Percentiles rank a stretch among this genome's conserved stretches.
Conservation (phyloP, 23 tunicate species). For the Diplosoma virens region DNA sequence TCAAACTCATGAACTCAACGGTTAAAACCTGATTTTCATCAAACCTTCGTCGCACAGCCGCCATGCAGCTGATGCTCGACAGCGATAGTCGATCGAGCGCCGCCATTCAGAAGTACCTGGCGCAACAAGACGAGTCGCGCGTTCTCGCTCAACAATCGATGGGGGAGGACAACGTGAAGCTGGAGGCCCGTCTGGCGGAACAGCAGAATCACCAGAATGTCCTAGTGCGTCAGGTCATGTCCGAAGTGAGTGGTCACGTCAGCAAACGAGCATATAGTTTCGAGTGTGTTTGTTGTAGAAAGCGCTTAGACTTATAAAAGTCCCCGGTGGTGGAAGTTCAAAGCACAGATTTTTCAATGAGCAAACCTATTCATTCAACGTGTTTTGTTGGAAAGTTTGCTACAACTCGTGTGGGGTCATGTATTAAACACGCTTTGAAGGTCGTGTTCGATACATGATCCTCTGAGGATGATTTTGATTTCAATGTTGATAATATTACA, state of each 20-base stretch:
- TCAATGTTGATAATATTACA: neutral
- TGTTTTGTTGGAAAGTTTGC: no score
- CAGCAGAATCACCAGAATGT: slow-evolving; percentile 34
- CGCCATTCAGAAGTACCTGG: slow-evolving; percentile 59
- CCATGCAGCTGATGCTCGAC: slow-evolving; percentile 69
- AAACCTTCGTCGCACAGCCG: slow-evolving; percentile 63
- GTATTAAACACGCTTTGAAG: no score
- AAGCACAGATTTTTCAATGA: no score
- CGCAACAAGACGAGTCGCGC: slow-evolving; percentile 37
- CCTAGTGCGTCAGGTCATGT: slow-evolving; percentile 51
- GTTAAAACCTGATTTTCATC: no score
- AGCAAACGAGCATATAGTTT: no score
- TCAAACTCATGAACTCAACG: no score
- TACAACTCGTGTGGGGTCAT: no score
- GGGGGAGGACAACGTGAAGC: slow-evolving; percentile 41
- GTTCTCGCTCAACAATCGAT: slow-evolving; percentile 45
- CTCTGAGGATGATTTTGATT: neutral
- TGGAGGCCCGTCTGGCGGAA: slow-evolving; percentile 20
- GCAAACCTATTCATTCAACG: no score
- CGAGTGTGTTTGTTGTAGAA: no score
- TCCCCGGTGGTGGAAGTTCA: no score
- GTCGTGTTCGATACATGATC: no score
- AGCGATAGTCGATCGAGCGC: slow-evolving; percentile 44
- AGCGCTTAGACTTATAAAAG: no score
- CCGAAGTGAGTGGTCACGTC: slow-evolving; percentile 46